phyloP scores from a whole-genome alignment of 1,140 invertebrate genomes.

The Hyphantria cunea region DNA sequence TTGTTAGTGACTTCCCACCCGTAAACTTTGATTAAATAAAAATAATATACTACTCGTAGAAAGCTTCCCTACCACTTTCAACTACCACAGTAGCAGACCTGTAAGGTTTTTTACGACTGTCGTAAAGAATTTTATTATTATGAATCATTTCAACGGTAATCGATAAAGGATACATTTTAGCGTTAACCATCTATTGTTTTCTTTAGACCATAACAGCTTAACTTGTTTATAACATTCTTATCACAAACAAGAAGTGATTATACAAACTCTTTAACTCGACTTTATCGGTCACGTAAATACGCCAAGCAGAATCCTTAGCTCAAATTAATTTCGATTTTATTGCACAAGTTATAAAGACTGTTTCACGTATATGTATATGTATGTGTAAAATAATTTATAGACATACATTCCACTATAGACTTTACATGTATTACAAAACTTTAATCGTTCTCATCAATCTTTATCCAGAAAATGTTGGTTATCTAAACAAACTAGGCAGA shows the following conservation, averaged over 20 bases:
- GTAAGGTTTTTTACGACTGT: background rate
- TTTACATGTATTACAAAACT: too few relatives aligned
- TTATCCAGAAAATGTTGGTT: too few relatives aligned
- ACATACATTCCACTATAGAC: too few relatives aligned
- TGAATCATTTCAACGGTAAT: constrained; percentile 27
- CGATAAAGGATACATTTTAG: background rate
- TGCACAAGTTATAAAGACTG: constrained; percentile 5
- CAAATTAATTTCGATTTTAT: constrained; percentile 7
- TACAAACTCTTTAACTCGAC: background rate
- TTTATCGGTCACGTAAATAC: constrained; percentile 2
- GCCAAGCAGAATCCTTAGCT: background rate
- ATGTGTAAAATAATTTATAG: too few relatives aligned
- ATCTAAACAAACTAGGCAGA: too few relatives aligned
- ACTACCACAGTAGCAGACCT: background rate
- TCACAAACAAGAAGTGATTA: background rate
- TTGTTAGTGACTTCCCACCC: too few relatives aligned
- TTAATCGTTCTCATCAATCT: too few relatives aligned
- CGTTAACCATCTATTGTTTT: constrained; percentile 6
- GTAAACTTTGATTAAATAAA: too few relatives aligned
- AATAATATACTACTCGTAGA: too few relatives aligned
- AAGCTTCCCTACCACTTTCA: too few relatives aligned
- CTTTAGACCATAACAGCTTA: constrained; percentile 10
- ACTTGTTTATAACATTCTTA: background rate
- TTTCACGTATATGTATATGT: too few relatives aligned
- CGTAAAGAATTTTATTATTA: constrained; percentile 4